Evolutionary conservation across 2,797 vertebrate genomes (phyloP), one percentile per base, ranked within the genome.

Genomic region (Cichlasoma orientale): DNA sequence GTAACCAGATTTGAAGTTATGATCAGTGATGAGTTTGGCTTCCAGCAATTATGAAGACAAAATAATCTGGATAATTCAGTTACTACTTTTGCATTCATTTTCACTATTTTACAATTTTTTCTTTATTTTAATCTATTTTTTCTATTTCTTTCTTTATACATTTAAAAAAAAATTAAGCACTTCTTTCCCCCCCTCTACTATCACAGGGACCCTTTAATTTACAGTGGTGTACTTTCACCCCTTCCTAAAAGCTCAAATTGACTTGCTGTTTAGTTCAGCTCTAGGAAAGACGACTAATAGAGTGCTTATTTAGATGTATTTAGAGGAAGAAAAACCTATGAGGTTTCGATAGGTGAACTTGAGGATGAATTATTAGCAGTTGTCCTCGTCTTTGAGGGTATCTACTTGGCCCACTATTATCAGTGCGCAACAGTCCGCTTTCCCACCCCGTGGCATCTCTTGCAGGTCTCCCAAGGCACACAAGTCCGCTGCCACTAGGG

Each of bases 171-270:
- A n/a, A n/a, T n/a, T n/a, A n/a, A n/a, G n/a, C 33, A 36, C 1
- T 38, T 0, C 21, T 9, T 5, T 10, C 1, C 2, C 31, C 33
- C 33, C 7, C 8, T 21, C 13, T 41, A 0, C 41, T 25, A 21
- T 63, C 14, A 47, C 16, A 16, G 14, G 2, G 14, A 47, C 16
- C 44, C 44, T 47, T 47, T 18, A 16, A 14, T 47, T 47, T 47
- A 14, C 14, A 16, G 4, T 44, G 14, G 14, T 47, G 41, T 13
- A 44, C 13, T 44, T 14, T 44, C 12, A 44, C 13, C 14, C 59
- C 23, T 63, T 21, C 7, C 11, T 66, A 66, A 68, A 29, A n/a
- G 41, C 6, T 68, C 63, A 68, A 16, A 50, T 41, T 68, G 16
- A 8, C 25, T 4, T n/a, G 16, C 41, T 66, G 21, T 63, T 63